Evolutionary conservation across 2,797 vertebrate species (phyloP), one percentile per base, ranked within the genome.

Genomic region (Sebastes reedi): DNA sequence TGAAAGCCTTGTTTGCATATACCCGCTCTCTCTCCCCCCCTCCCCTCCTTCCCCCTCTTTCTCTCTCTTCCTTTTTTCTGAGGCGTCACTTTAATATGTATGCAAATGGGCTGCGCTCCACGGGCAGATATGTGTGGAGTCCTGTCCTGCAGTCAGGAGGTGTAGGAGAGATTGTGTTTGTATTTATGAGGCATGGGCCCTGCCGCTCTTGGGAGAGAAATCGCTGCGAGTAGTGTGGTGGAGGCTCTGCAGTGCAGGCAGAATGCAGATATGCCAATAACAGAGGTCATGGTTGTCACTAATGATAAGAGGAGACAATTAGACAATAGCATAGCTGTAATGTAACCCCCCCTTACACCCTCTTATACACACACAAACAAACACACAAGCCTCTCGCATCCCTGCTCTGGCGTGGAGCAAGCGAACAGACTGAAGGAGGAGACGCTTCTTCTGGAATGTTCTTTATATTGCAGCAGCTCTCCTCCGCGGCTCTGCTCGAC

Each of bases 71-170:
- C 96, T 96, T 97, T 97, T 97, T 97, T 97, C 96, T 95, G 96
- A 95, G 94, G 96, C 97, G 95, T 96, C 95, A 96, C 96, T 98
- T 95, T 98, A 97, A 98, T 98, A 97, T 98, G 97, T 97, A 98
- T 98, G 97, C 97, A 97, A 98, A 97, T 98, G 96, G 94, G 93
- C 94, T 95, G 94, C 94, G 95, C 96, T 96, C 96, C 95, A 95
- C 95, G 95, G 95, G 95, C 94, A 95, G 95, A 95, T 94, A 94
- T 96, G 96, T 96, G 95, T 96, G 95, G 95, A 96, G 96, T 94
- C 95, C 96, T 92, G 93, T 94, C 92, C 93, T 96, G 96, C 96
- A 97, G 97, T 96, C 96, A 95, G 97, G 94, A 96, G 95, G 95
- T 94, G 93, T 92, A 94, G 93, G 91, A 93, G 93, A 94, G 91